Evolutionary conservation across 53 echinoderm and acorn worm genomes (phyloP), one percentile per base, ranked within the genome.

Genomic region (Apostichopus leukothele): DNA sequence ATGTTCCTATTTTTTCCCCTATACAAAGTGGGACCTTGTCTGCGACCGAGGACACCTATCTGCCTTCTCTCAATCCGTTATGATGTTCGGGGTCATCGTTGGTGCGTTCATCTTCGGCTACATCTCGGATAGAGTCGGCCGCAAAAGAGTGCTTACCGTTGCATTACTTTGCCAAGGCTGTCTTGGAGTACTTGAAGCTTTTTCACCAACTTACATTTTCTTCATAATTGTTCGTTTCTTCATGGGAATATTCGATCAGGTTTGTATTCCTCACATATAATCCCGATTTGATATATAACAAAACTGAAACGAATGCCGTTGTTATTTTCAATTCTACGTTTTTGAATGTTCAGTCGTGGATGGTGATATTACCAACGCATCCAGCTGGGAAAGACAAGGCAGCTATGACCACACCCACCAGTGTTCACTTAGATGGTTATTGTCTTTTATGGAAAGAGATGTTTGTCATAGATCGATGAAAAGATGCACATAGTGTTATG

Each of bases 121-220:
- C 53, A 10, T 79, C 6, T 79, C 79, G 79, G 79, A 79, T 51
- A 50, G 79, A 11, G 19, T 79, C 12, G 79, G 79, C 18, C 79
- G 79, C 16, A 79, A 13, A 79, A 50, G 52, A 52, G 54, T 79
- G 18, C 79, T 79, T 12, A 79, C 53, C 19, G 4, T 79, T 4
- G 53, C 52, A 19, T 79, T 79, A 16, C 20, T 39, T 10, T 79
- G 11, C 19, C 79, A 79, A 53, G 79, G 79, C 39, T 79, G 79
- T 79, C 79, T 79, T 79, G 79, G 79, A 9, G 53, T 79, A n/a
- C 7, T 79, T 12, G 52, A 52, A 13, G 52, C 52, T 53, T 51
- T 79, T 18, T 79, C 79, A 14, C 79, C 79, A 52, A 53, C 51
- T 5, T 79, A 13, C 50, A 19, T 51, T 51, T 79, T 79, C 79